Conservation (phyloP, 2,113 vertebrate species). For the Prinia subflava region DNA sequence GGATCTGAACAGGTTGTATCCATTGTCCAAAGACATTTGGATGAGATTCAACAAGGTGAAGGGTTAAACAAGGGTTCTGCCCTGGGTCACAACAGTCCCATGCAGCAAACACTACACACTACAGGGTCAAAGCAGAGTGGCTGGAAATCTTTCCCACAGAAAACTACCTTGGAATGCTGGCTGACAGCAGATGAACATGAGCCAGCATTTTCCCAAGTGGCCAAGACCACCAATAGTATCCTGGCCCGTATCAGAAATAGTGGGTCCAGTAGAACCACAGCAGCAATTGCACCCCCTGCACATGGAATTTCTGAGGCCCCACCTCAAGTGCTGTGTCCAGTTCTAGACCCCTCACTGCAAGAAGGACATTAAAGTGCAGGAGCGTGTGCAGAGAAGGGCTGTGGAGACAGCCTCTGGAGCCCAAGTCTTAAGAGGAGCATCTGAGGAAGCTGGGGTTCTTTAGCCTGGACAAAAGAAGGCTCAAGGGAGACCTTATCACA, state of each 20-base stretch:
- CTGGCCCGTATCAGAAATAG: neutral
- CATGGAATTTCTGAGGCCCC: neutral
- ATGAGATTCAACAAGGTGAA: neutral
- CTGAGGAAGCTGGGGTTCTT: neutral
- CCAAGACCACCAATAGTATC: neutral
- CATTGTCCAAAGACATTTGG: neutral
- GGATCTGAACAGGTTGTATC: too few relatives aligned
- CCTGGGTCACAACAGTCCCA: too few relatives aligned
- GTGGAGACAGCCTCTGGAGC: neutral
- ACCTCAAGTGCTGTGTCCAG: fast-evolving
- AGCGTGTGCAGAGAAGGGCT: neutral
- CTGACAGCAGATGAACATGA: neutral
- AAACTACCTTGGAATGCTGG: neutral
- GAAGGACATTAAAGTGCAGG: neutral
- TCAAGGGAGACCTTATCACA: neutral
- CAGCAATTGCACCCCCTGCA: neutral
- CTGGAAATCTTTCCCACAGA: neutral
- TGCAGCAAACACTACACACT: neutral
- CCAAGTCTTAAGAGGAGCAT: neutral
- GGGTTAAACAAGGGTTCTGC: neutral
- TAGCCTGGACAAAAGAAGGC: neutral
- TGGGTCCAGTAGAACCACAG: neutral
- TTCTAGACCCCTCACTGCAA: neutral
- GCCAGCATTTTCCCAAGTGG: neutral
- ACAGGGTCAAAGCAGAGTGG: neutral